Base-by-base conservation (phyloP, 2,888 invertebrate genomes). In the Stegophylla sp. region DNA sequence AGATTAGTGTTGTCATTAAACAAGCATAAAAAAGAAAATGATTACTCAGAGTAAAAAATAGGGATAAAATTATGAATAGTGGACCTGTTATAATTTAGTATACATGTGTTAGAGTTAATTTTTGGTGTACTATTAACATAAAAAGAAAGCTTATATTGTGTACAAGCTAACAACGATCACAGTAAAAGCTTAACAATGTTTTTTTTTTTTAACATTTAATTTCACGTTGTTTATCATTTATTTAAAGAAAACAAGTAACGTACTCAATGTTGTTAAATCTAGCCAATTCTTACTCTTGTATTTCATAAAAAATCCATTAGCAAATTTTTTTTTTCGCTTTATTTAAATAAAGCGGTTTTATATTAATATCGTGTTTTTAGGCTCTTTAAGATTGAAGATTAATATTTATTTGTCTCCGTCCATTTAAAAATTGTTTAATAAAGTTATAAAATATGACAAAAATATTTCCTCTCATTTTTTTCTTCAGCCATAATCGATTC, bases 191-290 rank as follows among this genome's bases (percentile, higher is more conserved):
- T 66, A 43, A 43, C 20, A 23, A 66, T 43, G 66, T 66, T 66
- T 20, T 43, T 43, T 23, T 41, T 43, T 66, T 43, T 0, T 23
- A 66, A 66, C 66, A 43, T 15, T 64, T 64, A 15, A 20, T 66
- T 66, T 43, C 23, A 9, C 23, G 43, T 66, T 43, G 20, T 66
- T 23, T 43, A 66, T 66, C 3, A 41, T 66, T 66, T 43, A 66
- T 23, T 66, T 66, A 66, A 66, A 66, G 7, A 43, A 43, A 66
- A 43, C 43, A 9, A 23, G 15, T 64, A 43, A 41, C 20, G 12
- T 20, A 41, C 13, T 41, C 41, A 23, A 66, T 13, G n/a, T 23
- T 23, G 41, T 43, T 66, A 43, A 43, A 23, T 13, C 13, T 43
- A 15, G 2, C 15, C 20, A 43, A 23, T 66, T 66, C 20, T 66